Conservation (phyloP, 1,140 invertebrate genomes). For the Cylas formicarius region DNA sequence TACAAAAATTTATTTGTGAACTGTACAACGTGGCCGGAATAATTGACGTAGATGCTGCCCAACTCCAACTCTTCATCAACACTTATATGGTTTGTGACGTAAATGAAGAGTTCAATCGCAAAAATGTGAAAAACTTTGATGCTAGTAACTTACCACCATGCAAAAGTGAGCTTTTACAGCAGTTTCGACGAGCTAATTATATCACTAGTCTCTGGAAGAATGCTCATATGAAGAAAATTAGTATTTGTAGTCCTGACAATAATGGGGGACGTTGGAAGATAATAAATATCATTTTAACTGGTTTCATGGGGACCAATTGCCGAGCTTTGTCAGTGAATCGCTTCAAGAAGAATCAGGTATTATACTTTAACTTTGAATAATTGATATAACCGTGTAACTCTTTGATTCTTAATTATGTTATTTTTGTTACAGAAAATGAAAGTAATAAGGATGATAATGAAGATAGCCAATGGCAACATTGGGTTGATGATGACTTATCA, state of each 20-base stretch:
- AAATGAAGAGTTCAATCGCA: conserved; percentile 26
- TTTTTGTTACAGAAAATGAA: no score
- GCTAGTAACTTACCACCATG: conserved; percentile 29
- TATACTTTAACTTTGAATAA: conserved; percentile 10
- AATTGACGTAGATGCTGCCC: conserved; percentile 18
- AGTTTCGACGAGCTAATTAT: conserved; percentile 31
- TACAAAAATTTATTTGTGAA: conserved; percentile 12
- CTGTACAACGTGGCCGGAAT: conserved; percentile 13
- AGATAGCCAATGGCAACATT: no score
- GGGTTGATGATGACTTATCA: no score
- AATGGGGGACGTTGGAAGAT: conserved; percentile 19
- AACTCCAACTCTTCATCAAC: no score
- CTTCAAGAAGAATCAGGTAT: conserved; percentile 16
- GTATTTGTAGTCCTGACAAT: no score
- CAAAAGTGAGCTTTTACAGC: conserved; percentile 33
- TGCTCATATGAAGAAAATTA: no score
- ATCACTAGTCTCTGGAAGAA: conserved; percentile 31
- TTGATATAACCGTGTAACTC: no score
- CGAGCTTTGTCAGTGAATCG: conserved; percentile 11
- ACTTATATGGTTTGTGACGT: no score
- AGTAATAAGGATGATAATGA: no score
- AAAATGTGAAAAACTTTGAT: conserved; percentile 35
- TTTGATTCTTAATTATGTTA: no score
- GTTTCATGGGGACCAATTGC: conserved; percentile 22
- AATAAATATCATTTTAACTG: conserved; percentile 21